These are phyloP conservation scores for Tipula vernalis DNA, from an alignment of 2,888 invertebrate genomes.

Conservation along the genomic window DNA sequence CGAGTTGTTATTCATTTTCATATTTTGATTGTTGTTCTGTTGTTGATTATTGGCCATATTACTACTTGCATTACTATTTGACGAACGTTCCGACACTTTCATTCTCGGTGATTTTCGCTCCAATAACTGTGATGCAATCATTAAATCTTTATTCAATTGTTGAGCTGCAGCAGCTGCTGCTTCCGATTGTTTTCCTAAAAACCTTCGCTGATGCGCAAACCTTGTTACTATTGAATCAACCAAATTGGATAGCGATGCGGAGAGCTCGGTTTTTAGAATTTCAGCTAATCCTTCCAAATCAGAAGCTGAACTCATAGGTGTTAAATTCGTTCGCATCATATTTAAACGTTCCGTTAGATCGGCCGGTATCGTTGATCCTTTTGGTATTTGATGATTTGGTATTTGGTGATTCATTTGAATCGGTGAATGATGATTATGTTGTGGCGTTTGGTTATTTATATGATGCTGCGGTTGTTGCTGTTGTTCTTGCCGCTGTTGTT, in stretches of 20 bases:
- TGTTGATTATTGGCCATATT: not conserved
- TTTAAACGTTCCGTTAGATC: slow-evolving; percentile 68
- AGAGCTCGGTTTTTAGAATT: slow-evolving; percentile 80
- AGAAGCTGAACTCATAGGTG: slow-evolving; percentile 51
- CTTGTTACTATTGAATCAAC: slow-evolving; percentile 81
- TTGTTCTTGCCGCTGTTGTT: slow-evolving; percentile 42
- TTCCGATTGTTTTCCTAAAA: slow-evolving; percentile 62
- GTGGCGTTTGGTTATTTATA: slow-evolving; percentile 35
- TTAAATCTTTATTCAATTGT: slow-evolving; percentile 71
- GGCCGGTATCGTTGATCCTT: slow-evolving; percentile 41
- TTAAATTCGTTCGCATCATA: slow-evolving; percentile 55
- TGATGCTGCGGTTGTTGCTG: slow-evolving; percentile 41
- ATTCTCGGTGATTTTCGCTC: slow-evolving; percentile 71
- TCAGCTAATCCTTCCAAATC: slow-evolving; percentile 86
- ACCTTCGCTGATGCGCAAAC: slow-evolving; percentile 69
- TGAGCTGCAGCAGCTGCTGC: slow-evolving; percentile 70
- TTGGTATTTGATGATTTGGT: slow-evolving; percentile 25
- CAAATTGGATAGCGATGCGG: slow-evolving; percentile 66
- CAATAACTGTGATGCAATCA: slow-evolving; percentile 67
- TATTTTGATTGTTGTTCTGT: slow-evolving; percentile 14
- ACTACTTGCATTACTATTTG: slow-evolving; percentile 16
- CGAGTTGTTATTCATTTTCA: slow-evolving; percentile 11
- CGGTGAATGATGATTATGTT: slow-evolving; percentile 27
- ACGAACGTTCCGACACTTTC: slow-evolving; percentile 30
- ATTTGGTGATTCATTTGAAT: slow-evolving; percentile 18